Conservation (phyloP, 30 jellyfish, hydroid and myxozoan species). For the Phacellophora camtschatica region DNA sequence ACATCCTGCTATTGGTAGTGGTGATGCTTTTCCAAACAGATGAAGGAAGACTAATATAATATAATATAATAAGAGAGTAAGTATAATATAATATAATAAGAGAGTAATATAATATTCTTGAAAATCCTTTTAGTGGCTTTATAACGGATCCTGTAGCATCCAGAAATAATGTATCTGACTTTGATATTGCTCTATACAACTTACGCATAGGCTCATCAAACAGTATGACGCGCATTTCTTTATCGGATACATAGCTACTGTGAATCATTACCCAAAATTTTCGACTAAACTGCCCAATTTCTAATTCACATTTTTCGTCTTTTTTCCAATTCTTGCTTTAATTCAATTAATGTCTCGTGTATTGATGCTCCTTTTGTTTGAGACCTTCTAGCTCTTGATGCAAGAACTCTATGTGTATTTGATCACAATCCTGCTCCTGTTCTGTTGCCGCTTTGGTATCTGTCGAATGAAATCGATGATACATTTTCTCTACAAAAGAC, state of each 20-base stretch:
- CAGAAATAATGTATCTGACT: constrained; percentile 1
- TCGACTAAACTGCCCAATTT: constrained; percentile 1
- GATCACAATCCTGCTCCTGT: neutral
- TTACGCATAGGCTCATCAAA: constrained; percentile 21
- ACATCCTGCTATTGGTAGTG: constrained; percentile 36
- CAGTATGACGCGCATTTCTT: constrained; percentile 24
- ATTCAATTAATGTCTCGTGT: neutral
- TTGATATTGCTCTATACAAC: neutral
- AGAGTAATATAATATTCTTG: constrained; percentile 1
- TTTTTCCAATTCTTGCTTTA: neutral
- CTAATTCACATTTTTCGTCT: constrained; percentile 4
- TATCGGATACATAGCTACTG: constrained; percentile 4
- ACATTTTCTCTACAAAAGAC: neutral
- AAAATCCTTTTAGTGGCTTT: constrained; percentile 1
- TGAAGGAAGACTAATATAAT: constrained; percentile 7
- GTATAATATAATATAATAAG: no score
- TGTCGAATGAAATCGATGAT: neutral
- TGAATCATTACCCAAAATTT: constrained; percentile 16
- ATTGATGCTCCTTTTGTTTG: neutral
- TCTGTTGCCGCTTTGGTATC: constrained; percentile 2
- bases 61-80: no score
- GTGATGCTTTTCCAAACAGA: constrained; percentile 27
- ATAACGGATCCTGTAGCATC: constrained; percentile 42
- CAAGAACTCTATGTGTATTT: neutral
- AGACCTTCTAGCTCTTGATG: neutral